These are phyloP conservation scores for Trachymyrmex septentrionalis DNA, from an alignment of 1,140 invertebrate species.

Conservation along the genomic window DNA sequence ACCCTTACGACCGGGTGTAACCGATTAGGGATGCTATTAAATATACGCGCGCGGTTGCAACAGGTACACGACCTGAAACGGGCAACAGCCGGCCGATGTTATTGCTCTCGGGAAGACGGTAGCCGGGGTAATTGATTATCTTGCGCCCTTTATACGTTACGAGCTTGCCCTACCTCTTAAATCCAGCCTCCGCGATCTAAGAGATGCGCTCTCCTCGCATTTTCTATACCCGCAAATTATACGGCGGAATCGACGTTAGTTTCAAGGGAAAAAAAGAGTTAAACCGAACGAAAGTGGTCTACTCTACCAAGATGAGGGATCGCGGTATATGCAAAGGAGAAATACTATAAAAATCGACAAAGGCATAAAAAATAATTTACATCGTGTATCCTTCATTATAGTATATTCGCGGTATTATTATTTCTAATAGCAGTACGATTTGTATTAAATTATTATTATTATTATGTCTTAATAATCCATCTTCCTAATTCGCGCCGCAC, in stretches of 20 bases:
- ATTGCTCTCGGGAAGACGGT: slow-evolving; percentile 79
- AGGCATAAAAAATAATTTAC: slow-evolving; percentile 40
- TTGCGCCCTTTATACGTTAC: slow-evolving; percentile 79
- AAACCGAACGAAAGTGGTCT: slow-evolving; percentile 57
- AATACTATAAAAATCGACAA: slow-evolving; percentile 30
- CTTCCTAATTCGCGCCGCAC: background rate
- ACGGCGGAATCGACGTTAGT: slow-evolving; percentile 70
- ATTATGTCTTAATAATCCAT: background rate
- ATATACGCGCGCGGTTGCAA: slow-evolving; percentile 72
- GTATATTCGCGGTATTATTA: background rate
- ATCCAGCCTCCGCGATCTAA: slow-evolving; percentile 74
- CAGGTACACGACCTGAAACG: slow-evolving; percentile 71
- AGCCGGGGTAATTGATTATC: slow-evolving; percentile 83
- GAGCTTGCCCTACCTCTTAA: slow-evolving; percentile 73
- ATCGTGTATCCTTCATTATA: slow-evolving; percentile 1
- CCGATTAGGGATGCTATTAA: slow-evolving; percentile 79
- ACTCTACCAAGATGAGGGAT: slow-evolving; percentile 26
- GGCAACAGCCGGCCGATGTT: slow-evolving; percentile 75
- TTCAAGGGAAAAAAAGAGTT: slow-evolving; percentile 54
- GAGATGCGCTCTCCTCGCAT: slow-evolving; percentile 67
- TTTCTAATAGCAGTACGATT: slow-evolving; percentile 20
- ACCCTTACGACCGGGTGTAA: slow-evolving; percentile 62
- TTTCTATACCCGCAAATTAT: slow-evolving; percentile 76
- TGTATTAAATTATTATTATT: slow-evolving; percentile 26
- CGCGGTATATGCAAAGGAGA: slow-evolving; percentile 41